Conservation (phyloP, 2,113 vertebrate genomes). For the Montifringilla adamsi region DNA sequence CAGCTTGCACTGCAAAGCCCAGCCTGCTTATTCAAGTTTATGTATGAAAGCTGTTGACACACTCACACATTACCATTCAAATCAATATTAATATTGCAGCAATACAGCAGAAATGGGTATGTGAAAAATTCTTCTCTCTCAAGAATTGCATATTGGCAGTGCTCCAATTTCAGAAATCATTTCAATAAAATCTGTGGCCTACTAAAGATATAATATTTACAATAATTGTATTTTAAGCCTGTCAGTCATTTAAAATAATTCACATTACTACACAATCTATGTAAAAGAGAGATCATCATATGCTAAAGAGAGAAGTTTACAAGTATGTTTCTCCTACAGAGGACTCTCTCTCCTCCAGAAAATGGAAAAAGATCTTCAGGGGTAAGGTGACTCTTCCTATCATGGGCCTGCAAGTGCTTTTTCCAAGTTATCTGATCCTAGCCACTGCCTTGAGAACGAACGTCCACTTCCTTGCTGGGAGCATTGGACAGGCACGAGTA, state of each 20-base stretch:
- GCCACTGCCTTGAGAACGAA: not conserved
- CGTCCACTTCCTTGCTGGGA: not conserved
- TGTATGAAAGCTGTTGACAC: not conserved
- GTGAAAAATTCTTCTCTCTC: not conserved
- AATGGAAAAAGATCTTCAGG: not conserved
- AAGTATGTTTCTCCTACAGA: not conserved
- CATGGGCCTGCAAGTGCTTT: not conserved
- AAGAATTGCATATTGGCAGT: not conserved
- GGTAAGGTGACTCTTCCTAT: not conserved
- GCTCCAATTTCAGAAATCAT: not conserved
- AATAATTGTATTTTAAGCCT: not conserved
- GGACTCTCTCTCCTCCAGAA: not conserved
- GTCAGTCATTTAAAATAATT: not conserved
- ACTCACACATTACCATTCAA: not conserved
- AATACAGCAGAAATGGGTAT: not conserved
- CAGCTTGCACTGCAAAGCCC: not conserved
- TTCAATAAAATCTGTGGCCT: not conserved
- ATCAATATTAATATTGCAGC: constrained; percentile 21
- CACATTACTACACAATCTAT: not conserved
- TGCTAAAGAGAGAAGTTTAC: not conserved
- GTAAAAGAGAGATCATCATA: not conserved
- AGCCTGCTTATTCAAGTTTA: not conserved
- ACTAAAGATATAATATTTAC: not conserved
- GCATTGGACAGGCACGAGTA: not conserved
- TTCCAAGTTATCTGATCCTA: not conserved